Percentiles rank a stretch among this genome's conserved stretches.
Evolutionary conservation across 1,140 invertebrate genomes (phyloP).

Genomic region (Liolophura sinensis): DNA sequence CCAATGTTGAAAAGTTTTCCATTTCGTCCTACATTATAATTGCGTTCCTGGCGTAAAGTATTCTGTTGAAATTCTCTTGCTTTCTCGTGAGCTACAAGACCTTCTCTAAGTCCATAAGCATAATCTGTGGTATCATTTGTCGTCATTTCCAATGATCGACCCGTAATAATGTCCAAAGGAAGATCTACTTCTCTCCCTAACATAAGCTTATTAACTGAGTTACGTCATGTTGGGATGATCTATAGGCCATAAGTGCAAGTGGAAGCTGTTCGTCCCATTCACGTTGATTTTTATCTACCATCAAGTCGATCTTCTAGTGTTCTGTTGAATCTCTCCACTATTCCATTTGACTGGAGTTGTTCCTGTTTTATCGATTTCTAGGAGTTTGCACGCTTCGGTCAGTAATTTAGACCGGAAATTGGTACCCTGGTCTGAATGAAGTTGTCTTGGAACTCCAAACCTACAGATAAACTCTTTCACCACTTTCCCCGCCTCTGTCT

Average conservation of each 20-base stretch:
- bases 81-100: conserved; percentile 5
- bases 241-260: conserved; percentile 24
- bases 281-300: too few species aligned
- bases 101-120: conserved; percentile 11
- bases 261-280: conserved; percentile 32
- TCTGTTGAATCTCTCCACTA: too few species aligned
- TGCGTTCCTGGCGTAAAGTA: conserved; percentile 10
- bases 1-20: conserved; percentile 5
- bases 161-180: conserved; percentile 12
- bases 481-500: too few species aligned
- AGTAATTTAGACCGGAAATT: too few species aligned
- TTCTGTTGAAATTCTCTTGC: conserved; percentile 4
- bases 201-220: conserved; percentile 23
- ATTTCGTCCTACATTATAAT: conserved; percentile 4
- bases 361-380: too few species aligned
- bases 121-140: conserved; percentile 3
- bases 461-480: too few species aligned
- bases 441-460: too few species aligned
- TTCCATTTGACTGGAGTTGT: too few species aligned
- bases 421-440: too few species aligned
- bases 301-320: too few species aligned
- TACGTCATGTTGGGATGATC: conserved; percentile 24
- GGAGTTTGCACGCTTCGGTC: too few species aligned
- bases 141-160: conserved; percentile 4
- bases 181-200: too few species aligned